Evolutionary conservation across 2,797 vertebrate species (phyloP).

Genomic region (Falco concolor): DNA sequence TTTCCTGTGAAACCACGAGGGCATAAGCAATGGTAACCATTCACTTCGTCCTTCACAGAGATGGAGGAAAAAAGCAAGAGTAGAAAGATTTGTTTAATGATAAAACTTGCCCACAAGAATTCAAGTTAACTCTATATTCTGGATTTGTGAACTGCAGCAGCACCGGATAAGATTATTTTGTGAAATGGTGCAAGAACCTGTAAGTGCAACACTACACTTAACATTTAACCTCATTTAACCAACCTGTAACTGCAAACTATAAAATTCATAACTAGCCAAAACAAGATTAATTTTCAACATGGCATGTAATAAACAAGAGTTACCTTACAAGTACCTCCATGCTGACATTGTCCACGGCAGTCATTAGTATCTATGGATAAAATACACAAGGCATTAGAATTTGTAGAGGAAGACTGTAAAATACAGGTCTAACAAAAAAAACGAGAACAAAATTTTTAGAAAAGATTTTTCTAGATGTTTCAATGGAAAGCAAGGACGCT

Average conservation of each 20-base stretch:
- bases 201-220: background rate
- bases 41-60: slow-evolving; percentile 73
- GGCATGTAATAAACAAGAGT: slow-evolving; percentile 5
- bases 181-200: background rate
- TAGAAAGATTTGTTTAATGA: background rate
- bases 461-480: background rate
- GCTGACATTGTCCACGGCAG: slow-evolving; percentile 89
- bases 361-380: slow-evolving; percentile 80
- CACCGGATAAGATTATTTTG: background rate
- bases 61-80: background rate
- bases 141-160: background rate
- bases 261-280: background rate
- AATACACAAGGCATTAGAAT: slow-evolving; percentile 27
- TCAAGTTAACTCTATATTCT: background rate
- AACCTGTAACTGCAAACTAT: background rate
- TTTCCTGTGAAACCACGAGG: slow-evolving; percentile 82
- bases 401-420: background rate
- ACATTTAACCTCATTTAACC: background rate
- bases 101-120: background rate
- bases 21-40: slow-evolving; percentile 86
- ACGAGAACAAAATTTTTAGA: background rate
- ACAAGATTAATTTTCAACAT: background rate
- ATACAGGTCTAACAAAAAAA: background rate
- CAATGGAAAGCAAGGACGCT: background rate
- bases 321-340: slow-evolving; percentile 91